Evolutionary conservation across 1,140 invertebrate species (phyloP), one percentile per base, ranked within the genome.

Genomic region (Yoshiicerus persimilis): DNA sequence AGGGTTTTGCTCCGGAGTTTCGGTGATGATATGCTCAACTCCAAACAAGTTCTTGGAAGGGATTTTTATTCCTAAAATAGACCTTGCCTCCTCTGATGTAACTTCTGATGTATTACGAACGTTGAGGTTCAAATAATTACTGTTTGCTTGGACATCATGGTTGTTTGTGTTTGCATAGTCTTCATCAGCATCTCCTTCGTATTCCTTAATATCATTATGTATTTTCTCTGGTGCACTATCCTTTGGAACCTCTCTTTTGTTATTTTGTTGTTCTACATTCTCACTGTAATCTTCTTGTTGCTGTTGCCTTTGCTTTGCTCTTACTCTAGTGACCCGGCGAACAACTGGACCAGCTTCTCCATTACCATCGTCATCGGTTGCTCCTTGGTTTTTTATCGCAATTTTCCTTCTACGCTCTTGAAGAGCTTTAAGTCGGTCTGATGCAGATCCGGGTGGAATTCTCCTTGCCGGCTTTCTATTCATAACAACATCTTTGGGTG

Each of bases 401-500:
- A 86, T 56, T 56, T 87, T 89, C 25, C 47, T 66, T 27, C 89
- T 38, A 13, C 88, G 64, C 27, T 87, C 88, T 34, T 85, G 66
- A 23, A 90, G 64, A 25, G 89, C 89, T 62, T 91, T 90, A 30
- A 91, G 80, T 36, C 88, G 39, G 25, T 90, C 88, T 10, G 90
- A 91, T 1, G 88, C 88, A 13, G 89, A 90, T 23, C 87, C 90
- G 0, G 90, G 88, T 25, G 89, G 89, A 30, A 91, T 90, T 39
- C 90, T n/a, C 27, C 90, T 62, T 6, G 90, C 89, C 11, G 90
- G 90, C 47, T 91, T 90, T 30, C 90, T 39, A 70, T 89, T 89
- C 34, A 47, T 32, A 25, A 91, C 32, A 8, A 91, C 90, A 84
- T 91, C 90, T 41, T 90, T 88, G 9, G 90, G 84, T 27, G 87